Evolutionary conservation across 2,888 invertebrate genomes (phyloP), one percentile per base, ranked within the genome.

Genomic region (Lathronympha strigana): DNA sequence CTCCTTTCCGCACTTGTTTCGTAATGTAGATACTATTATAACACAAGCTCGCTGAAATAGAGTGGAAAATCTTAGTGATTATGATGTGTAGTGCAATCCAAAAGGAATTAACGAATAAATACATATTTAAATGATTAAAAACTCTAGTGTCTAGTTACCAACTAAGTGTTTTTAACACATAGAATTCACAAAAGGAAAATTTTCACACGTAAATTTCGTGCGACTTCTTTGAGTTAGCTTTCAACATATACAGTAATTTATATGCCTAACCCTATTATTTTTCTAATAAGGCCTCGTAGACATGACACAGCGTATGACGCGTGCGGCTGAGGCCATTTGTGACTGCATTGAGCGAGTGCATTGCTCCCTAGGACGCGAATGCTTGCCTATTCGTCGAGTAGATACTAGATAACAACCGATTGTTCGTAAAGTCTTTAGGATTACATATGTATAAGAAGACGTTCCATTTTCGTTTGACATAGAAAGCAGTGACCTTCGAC

Each of bases 341-440:
- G 72, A 61, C 71, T 80, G 79, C 78, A 68, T 64, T 72, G 73
- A 66, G 54, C 21, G 72, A 83, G 86, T 85, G 83, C 86, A 78
- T 77, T 86, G 87, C 82, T 76, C 86, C 78, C 80, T 74, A 74
- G 70, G 68, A 71, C 70, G 75, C 75, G 69, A 80, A 77, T 79
- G 80, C 82, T 82, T 79, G 80, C 72, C 79, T 82, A 79, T 81
- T 79, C 78, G 78, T 76, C 68, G 63, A 62, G 63, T 70, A 81
- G 85, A 85, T 85, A 62, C 62, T 70, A 81, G 85, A 85, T 85
- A 83, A 83, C 82, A 80, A 78, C 74, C 79, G 77, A 69, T 66
- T 61, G 66, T 66, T 61, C 47, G 40, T 31, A 43, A 58, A n/a
- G 47, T 53, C 13, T 21, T 49, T 49, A 47, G 8, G 28, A 49